Base-by-base conservation (phyloP, 2,888 invertebrate species). In the Spisula subtruncata region DNA sequence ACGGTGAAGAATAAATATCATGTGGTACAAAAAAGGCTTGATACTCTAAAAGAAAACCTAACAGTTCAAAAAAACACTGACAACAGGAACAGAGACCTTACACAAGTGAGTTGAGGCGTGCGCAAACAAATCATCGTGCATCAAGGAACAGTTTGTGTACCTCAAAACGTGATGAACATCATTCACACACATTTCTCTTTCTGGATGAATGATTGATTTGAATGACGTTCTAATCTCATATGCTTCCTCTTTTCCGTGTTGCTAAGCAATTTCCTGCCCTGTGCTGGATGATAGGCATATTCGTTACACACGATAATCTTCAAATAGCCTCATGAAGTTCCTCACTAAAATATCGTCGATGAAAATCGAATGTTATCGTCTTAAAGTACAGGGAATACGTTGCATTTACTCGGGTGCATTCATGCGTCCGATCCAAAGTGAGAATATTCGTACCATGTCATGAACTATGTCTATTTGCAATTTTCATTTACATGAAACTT, bases 261-360 rank as follows among this genome's bases (percentile, higher is more conserved):
- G 84, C 71, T 41, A 84, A 41, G 60, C 84, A 84, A 84, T 84
- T 84, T 84, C 84, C 84, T 71, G 48, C 48, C 46, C 16, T 71
- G 46, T 41, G 71, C 14, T 25, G 75, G 14, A 84, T 75, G 56
- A 48, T 46, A 84, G 48, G 75, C 84, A 71, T 84, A 75, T 84
- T 75, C 84, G 84, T 66, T 84, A 84, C 84, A 75, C 84, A n/a
- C 46, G 75, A 71, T 84, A 48, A 71, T 84, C 75, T 32, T 20
- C 35, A 46, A 75, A 84, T 75, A 32, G 35, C 75, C 75, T 29
- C 75, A 75, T 75, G 35, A 75, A 75, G 32, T 75, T 75, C 25
- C 32, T 75, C 35, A 25, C 75, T 35, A 75, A 75, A 60, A 35
- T 75, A 35, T 32, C 18, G 32, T 75, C 32, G 29, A 35, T 12